Evolutionary conservation across 2,888 invertebrate species (phyloP), one percentile per base, ranked within the genome.

Genomic region (Elysia crispata): DNA sequence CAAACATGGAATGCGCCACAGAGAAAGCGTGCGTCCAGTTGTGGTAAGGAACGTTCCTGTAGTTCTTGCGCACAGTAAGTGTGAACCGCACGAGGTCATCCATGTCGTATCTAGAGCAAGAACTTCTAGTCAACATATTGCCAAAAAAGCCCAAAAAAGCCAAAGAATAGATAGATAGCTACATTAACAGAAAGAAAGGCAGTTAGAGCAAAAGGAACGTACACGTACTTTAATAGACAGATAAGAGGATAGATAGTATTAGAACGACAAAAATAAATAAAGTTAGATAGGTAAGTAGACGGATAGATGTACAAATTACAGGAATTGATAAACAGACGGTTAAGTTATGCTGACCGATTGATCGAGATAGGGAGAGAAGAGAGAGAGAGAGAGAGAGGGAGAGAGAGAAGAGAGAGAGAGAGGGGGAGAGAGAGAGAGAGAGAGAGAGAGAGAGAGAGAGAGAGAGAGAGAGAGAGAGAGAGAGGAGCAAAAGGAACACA

Each of bases 21-120:
- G 96, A 95, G 94, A 96, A 97, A 0, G 92, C 97, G 89, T 97
- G 97, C 31, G 95, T 95, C 95, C 96, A 97, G 91, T 97, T 97
- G 90, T 97, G 97, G 89, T 97, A 97, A 0, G 96, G 96, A 0
- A 96, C 96, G 41, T 94, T 93, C 13, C 97, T 93, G 90, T 97
- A 97, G 92, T 97, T 97, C 91, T 96, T 97, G 89, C 95, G 94
- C 1, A 97, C 96, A 0, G 96, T 97, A 85, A 97, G 90, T 1
- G 95, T 94, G 89, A 97, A 97, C 77, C 95, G 93, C 41, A 95
- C 94, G 76, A 96, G 91, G 73, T 94, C 94, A 84, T 94, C 94
- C 31, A 94, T 91, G 86, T 96, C 96, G 91, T 95, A 96, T 62
- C 94, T 92, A 83, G 84, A 23, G 13, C 15, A 76, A 30, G 23